Conservation (phyloP, 2,888 invertebrate genomes). For the Cerastis rubricosa region DNA sequence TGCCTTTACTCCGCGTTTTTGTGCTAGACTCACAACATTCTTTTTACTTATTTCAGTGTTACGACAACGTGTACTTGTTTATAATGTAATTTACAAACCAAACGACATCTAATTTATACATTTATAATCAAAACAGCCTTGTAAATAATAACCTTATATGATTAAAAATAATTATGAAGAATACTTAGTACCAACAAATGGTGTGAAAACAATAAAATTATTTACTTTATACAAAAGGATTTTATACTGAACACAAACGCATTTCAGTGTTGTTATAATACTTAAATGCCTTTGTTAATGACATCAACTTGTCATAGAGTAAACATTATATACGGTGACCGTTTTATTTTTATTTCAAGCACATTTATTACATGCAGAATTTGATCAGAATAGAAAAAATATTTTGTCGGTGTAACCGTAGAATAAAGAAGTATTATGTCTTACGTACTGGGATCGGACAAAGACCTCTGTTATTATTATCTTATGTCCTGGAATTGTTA, state of each 20-base stretch:
- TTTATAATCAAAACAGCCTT: slow-evolving; percentile 33
- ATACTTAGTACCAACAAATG: not conserved
- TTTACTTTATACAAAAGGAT: not conserved
- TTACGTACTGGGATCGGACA: not conserved
- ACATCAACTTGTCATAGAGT: not conserved
- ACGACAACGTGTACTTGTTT: not conserved
- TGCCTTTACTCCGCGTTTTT: not conserved
- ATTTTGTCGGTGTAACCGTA: not conserved
- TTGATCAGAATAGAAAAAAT: not conserved
- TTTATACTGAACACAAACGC: not conserved
- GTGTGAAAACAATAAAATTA: not conserved
- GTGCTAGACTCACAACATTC: not conserved
- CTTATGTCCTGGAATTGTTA: not conserved
- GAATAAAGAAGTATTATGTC: not conserved
- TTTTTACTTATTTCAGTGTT: slow-evolving; percentile 5
- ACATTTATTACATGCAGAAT: not conserved
- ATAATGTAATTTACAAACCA: no score
- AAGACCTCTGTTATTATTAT: not conserved
- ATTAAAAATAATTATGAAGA: slow-evolving; percentile 2
- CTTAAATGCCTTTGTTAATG: not conserved
- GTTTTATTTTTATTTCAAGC: not conserved
- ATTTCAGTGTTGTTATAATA: not conserved
- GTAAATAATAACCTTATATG: slow-evolving; percentile 16
- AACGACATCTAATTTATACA: slow-evolving; percentile 32
- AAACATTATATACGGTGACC: not conserved